Conservation (phyloP, 2,888 invertebrate genomes). For the Glaucopsyche alexis region DNA sequence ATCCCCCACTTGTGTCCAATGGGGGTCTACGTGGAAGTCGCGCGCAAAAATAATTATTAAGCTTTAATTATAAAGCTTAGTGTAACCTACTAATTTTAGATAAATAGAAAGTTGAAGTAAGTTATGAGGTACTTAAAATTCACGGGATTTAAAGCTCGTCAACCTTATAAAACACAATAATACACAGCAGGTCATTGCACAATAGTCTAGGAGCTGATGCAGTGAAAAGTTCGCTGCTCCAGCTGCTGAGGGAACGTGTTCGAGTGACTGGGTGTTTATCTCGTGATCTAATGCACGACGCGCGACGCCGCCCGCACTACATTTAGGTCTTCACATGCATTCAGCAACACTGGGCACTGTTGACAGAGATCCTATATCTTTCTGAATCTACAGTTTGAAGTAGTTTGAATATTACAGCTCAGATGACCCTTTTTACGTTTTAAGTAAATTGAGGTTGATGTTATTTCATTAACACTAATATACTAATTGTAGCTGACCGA, state of each 20-base stretch:
- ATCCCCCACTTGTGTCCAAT: no score
- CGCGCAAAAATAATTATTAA: no score
- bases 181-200: background rate
- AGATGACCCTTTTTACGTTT: background rate
- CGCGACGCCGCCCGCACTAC: background rate
- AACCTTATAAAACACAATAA: no score
- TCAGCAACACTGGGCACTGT: background rate
- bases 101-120: no score
- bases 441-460: no score
- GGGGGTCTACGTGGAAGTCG: no score
- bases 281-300: constrained; percentile 14
- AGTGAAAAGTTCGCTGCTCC: background rate
- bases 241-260: background rate
- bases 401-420: background rate
- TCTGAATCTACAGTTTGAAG: background rate
- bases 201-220: background rate
- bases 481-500: no score
- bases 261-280: background rate
- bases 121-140: no score
- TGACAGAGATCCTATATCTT: background rate
- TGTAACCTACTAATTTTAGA: no score
- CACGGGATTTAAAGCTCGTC: no score
- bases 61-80: no score
- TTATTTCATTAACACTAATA: no score
- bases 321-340: background rate